phyloP scores from a whole-genome alignment of 2,113 vertebrate species.

The Bufo gargarizans region DNA sequence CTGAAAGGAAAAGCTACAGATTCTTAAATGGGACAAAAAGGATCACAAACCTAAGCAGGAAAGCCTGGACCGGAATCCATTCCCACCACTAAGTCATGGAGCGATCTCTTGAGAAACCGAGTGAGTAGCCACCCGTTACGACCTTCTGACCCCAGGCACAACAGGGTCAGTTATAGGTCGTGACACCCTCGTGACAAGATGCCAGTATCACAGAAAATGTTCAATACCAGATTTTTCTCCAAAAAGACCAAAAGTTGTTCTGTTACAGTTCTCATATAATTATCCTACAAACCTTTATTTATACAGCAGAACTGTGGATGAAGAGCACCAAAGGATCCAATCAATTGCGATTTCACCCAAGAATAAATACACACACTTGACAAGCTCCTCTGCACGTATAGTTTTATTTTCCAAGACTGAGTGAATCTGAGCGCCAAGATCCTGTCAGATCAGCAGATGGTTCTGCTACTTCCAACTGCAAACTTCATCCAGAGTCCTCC shows the following conservation, averaged over 20 bases:
- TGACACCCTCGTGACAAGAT: too few species aligned
- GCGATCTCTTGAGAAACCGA: too few species aligned
- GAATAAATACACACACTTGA: background rate
- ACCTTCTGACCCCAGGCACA: too few species aligned
- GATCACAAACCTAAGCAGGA: too few species aligned
- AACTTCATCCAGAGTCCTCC: slow-evolving; percentile 49
- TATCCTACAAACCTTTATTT: background rate
- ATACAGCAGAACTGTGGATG: background rate
- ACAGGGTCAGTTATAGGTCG: too few species aligned
- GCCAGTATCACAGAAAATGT: background rate
- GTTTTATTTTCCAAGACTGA: slow-evolving; percentile 16
- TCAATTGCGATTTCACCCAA: slow-evolving; percentile 1
- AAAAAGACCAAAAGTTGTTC: background rate
- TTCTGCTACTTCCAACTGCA: slow-evolving; percentile 28
- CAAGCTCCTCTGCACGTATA: background rate
- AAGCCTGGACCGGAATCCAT: too few species aligned
- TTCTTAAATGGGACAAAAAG: too few species aligned
- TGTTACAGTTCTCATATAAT: background rate
- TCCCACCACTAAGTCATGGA: too few species aligned
- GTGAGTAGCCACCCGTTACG: too few species aligned
- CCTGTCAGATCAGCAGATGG: slow-evolving; percentile 45
- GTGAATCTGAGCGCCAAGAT: slow-evolving; percentile 5
- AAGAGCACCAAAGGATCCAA: background rate
- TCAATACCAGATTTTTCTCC: background rate
- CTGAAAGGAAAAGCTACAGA: too few species aligned